These are phyloP conservation scores for Tanytarsus gracilentus DNA, from an alignment of 2,888 invertebrate species.

Conservation along the genomic window DNA sequence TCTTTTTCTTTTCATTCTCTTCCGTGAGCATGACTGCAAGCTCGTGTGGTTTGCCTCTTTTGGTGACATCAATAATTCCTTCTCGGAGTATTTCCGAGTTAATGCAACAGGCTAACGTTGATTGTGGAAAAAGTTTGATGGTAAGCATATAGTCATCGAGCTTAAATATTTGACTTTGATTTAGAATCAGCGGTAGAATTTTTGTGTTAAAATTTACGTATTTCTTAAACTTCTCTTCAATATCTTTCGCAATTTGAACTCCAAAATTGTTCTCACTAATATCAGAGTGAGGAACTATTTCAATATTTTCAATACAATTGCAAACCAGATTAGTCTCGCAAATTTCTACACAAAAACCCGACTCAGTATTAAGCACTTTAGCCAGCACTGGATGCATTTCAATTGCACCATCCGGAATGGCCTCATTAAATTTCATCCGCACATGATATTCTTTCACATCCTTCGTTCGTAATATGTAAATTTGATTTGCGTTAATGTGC, in stretches of 20 bases:
- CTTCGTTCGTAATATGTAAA: slow-evolving; percentile 38
- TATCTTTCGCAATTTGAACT: slow-evolving; percentile 36
- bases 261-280: slow-evolving; percentile 32
- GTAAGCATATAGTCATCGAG: slow-evolving; percentile 39
- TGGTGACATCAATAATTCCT: slow-evolving; percentile 38
- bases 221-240: slow-evolving; percentile 42
- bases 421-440: slow-evolving; percentile 34
- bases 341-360: slow-evolving; percentile 38
- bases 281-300: slow-evolving; percentile 39
- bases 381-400: slow-evolving; percentile 42
- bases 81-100: slow-evolving; percentile 42
- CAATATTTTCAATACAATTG: slow-evolving; percentile 43
- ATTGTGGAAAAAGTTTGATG: slow-evolving; percentile 40
- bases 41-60: slow-evolving; percentile 43
- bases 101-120: slow-evolving; percentile 42
- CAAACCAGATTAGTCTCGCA: slow-evolving; percentile 39
- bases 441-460: slow-evolving; percentile 32
- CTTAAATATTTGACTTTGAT: slow-evolving; percentile 42
- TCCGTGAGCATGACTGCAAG: slow-evolving; percentile 46
- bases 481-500: slow-evolving; percentile 38
- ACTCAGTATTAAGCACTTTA: slow-evolving; percentile 38
- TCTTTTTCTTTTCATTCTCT: slow-evolving; percentile 34
- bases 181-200: slow-evolving; percentile 37
- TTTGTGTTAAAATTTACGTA: slow-evolving; percentile 40
- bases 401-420: slow-evolving; percentile 36